Evolutionary conservation across 1,140 invertebrate species (phyloP), one percentile per base, ranked within the genome.

Genomic region (Brachionus paranguensis): DNA sequence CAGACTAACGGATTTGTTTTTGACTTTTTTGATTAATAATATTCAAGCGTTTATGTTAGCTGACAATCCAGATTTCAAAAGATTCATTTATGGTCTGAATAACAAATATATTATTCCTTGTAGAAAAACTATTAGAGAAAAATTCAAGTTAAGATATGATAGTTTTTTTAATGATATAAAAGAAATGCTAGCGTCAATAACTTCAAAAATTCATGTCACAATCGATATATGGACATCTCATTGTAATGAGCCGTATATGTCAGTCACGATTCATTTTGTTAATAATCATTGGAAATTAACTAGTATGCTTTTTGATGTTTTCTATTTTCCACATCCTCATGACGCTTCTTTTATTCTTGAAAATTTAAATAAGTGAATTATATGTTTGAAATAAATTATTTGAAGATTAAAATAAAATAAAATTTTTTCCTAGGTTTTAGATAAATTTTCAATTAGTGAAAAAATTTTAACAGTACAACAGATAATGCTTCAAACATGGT

Each of bases 141-240:
- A 84, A 11, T 84, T 86, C 12, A 85, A 87, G 17, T 86, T 85
- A 43, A 60, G 79, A 53, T 43, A 86, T 53, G 85, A 86, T 64
- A 65, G 55, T 29, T 84, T 78, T 78, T 84, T 72, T n/a, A 85
- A 78, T 74, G 50, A 78, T 6, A 60, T 33, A 76, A 70, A 83
- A 12, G n/a, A 53, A 70, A 53, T 55, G 70, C 41, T 84, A 68
- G 14, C 50, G n/a, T 47, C 50, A 79, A 74, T 84, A 45, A 64
- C 64, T 17, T 27, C 78, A 84, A 53, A 53, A 37, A 85, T 85
- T 20, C 65, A 64, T 64, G 81, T 86, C 11, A 86, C 86, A 17
- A 85, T 85, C 78, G 86, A 87, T 84, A 84, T 84, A 50, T 87
- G 86, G 86, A 86, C 86, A 24, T 86, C 78, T 14, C 84, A 50